These are phyloP conservation scores for Cynaeus angustus DNA, from an alignment of 2,888 invertebrate species.

Conservation along the genomic window DNA sequence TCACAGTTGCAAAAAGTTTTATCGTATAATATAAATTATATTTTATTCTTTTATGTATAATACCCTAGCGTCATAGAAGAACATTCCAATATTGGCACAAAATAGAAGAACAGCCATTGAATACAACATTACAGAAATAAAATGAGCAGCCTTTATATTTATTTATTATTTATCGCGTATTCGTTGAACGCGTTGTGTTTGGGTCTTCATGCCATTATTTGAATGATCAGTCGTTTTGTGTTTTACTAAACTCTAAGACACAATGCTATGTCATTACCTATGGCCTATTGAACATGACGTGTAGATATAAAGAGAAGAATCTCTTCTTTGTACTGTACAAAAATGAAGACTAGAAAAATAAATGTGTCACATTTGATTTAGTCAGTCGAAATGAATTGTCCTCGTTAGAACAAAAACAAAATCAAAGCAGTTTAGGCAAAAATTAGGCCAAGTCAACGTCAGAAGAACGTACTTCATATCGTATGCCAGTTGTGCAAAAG, in stretches of 20 bases:
- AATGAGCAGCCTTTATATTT: slow-evolving; percentile 39
- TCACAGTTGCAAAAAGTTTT: slow-evolving; percentile 53
- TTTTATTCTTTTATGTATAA: slow-evolving; percentile 33
- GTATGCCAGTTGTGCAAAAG: slow-evolving; percentile 71
- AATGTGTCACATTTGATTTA: slow-evolving; percentile 43
- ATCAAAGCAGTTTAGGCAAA: slow-evolving; percentile 24
- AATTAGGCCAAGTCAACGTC: slow-evolving; percentile 41
- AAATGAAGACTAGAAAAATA: slow-evolving; percentile 50
- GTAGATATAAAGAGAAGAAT: slow-evolving; percentile 35
- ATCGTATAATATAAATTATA: slow-evolving; percentile 41
- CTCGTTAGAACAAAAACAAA: slow-evolving; percentile 26
- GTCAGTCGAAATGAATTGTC: slow-evolving; percentile 49
- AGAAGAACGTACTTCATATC: slow-evolving; percentile 48
- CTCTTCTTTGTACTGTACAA: slow-evolving; percentile 50
- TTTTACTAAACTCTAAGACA: slow-evolving; percentile 31
- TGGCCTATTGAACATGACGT: slow-evolving; percentile 37
- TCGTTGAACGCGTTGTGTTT: slow-evolving; percentile 10
- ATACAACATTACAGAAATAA: slow-evolving; percentile 28
- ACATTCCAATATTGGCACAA: slow-evolving; percentile 52
- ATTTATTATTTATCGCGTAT: slow-evolving; percentile 13
- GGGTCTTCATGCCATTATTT: slow-evolving; percentile 46
- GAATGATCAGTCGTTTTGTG: slow-evolving; percentile 45
- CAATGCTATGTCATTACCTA: slow-evolving; percentile 26
- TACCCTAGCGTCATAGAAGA: slow-evolving; percentile 40
- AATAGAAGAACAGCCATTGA: slow-evolving; percentile 42